Conservation (phyloP, 2,797 vertebrate genomes). For the Mus caroli region DNA sequence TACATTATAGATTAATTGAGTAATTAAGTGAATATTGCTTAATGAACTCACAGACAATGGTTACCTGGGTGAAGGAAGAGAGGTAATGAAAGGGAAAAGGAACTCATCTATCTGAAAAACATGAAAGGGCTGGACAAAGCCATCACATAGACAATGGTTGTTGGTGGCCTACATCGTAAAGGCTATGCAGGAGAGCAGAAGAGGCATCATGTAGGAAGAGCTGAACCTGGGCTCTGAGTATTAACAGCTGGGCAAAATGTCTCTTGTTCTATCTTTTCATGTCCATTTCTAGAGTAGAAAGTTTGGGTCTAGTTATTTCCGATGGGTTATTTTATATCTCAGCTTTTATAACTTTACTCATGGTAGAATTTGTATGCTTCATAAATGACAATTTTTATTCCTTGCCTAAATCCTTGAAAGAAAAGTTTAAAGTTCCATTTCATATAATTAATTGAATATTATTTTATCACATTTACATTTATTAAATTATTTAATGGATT, state of each 20-base stretch:
- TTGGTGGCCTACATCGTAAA: not conserved
- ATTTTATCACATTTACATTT: slow-evolving; percentile 43
- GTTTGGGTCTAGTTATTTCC: not conserved
- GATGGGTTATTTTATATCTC: not conserved
- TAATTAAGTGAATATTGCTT: slow-evolving; percentile 44
- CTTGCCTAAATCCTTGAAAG: not conserved
- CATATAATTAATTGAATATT: slow-evolving; percentile 19
- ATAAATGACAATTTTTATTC: slow-evolving; percentile 42
- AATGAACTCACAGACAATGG: slow-evolving; percentile 34
- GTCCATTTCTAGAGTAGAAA: not conserved
- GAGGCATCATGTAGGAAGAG: not conserved
- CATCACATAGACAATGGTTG: not conserved
- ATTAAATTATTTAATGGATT: not conserved
- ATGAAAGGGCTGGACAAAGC: not conserved
- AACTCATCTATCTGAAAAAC: slow-evolving; percentile 8
- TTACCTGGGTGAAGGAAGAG: not conserved
- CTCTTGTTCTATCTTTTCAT: not conserved
- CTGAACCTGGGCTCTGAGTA: not conserved
- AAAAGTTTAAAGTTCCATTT: slow-evolving; percentile 1
- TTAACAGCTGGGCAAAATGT: not conserved
- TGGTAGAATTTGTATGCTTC: not conserved
- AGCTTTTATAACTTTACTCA: not conserved
- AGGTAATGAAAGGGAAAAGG: not conserved
- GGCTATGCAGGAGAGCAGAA: not conserved
- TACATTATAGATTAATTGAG: slow-evolving; percentile 5